Evolutionary conservation across 2,797 vertebrate species (phyloP).

Genomic region (Nannoperca obscura): DNA sequence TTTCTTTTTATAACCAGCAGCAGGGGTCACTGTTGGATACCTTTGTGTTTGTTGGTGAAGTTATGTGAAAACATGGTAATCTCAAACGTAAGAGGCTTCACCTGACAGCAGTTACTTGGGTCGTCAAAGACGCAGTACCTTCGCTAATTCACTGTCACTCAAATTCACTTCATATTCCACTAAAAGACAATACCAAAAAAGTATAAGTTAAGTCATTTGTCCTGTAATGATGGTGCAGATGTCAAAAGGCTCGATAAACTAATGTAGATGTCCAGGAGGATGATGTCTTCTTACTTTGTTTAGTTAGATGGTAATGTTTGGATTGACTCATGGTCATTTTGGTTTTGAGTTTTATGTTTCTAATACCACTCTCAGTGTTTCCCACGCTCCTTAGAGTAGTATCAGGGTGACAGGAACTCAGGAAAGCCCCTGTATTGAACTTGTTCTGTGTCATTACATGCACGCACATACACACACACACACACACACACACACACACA

Average conservation of each 20-base stretch:
- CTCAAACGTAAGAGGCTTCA: background rate
- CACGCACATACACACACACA: slow-evolving; percentile 31
- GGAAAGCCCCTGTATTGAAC: slow-evolving; percentile 78
- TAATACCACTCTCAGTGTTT: slow-evolving; percentile 53
- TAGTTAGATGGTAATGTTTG: slow-evolving; percentile 18
- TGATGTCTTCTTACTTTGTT: background rate
- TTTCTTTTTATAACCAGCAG: slow-evolving; percentile 51
- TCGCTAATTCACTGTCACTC: background rate
- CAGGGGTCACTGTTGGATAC: slow-evolving; percentile 81
- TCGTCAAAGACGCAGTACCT: background rate
- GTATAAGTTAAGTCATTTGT: too few relatives aligned
- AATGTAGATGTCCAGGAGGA: background rate
- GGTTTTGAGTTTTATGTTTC: slow-evolving; percentile 22
- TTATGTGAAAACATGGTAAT: background rate
- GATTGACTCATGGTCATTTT: slow-evolving; percentile 1
- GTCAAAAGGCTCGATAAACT: background rate
- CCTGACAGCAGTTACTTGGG: background rate
- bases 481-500: slow-evolving; percentile 42
- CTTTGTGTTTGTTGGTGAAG: background rate
- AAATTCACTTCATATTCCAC: slow-evolving; percentile 7
- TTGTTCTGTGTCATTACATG: slow-evolving; percentile 56
- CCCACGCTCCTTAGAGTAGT: slow-evolving; percentile 70
- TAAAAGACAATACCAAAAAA: too few relatives aligned
- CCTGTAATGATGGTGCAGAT: background rate
- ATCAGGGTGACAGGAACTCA: slow-evolving; percentile 75